Conservation (phyloP, 2,888 invertebrate genomes). For the Lypha dubia region DNA sequence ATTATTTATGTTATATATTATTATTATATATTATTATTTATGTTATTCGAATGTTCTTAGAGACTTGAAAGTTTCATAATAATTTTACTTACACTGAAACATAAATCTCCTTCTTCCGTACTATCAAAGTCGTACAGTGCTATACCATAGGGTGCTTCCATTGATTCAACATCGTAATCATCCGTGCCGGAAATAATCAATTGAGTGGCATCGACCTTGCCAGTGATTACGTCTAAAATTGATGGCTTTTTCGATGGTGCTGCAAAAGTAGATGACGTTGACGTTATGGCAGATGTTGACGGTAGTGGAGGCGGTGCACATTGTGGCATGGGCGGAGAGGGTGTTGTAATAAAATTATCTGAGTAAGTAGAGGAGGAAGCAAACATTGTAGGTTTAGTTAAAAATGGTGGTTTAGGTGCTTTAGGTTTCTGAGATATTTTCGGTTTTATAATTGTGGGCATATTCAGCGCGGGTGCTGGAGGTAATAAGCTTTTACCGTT, state of each 20-base stretch:
- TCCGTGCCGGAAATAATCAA: conserved; percentile 71
- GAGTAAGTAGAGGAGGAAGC: conserved; percentile 77
- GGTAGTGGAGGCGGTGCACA: conserved; percentile 91
- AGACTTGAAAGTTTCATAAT: too few species aligned
- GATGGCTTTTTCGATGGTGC: conserved; percentile 85
- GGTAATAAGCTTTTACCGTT: conserved; percentile 84
- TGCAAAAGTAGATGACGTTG: conserved; percentile 76
- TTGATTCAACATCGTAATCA: conserved; percentile 41
- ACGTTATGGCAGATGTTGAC: conserved; percentile 85
- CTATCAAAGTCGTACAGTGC: conserved; percentile 91
- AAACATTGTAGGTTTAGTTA: conserved; percentile 57
- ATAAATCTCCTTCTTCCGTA: conserved; percentile 90
- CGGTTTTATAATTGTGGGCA: conserved; percentile 89
- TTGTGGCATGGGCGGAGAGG: conserved; percentile 91
- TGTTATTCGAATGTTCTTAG: too few species aligned
- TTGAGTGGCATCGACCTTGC: conserved; percentile 80
- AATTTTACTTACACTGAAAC: conserved; percentile 87
- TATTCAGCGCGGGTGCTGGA: conserved; percentile 83
- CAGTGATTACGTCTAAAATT: conserved; percentile 81
- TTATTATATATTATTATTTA: too few species aligned
- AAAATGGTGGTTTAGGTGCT: conserved; percentile 80
- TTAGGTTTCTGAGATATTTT: conserved; percentile 83
- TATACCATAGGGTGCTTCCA: conserved; percentile 87
- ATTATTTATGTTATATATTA: too few species aligned
- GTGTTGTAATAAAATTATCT: conserved; percentile 78